Evolutionary conservation across 2,113 vertebrate species (phyloP).

Genomic region (Cettia cetti): DNA sequence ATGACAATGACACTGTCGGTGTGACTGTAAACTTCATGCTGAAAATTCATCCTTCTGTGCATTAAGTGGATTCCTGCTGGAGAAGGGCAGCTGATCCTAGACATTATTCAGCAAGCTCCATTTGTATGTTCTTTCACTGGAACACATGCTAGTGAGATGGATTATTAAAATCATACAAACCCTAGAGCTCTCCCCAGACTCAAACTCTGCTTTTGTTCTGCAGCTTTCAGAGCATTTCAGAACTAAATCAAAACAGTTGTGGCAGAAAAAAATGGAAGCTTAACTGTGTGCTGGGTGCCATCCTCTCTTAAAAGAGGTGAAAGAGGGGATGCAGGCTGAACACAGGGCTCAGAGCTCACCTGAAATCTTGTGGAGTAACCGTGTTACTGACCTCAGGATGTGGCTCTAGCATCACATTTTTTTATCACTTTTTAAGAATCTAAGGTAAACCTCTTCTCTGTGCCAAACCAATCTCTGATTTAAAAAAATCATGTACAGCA

Average conservation of each 20-base stretch:
- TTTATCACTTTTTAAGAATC: background rate
- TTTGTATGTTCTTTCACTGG: conserved; percentile 11
- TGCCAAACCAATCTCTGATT: background rate
- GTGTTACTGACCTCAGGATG: background rate
- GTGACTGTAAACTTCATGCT: conserved; percentile 15
- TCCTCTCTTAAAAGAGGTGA: background rate
- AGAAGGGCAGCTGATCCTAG: conserved; percentile 44
- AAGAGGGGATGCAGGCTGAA: background rate
- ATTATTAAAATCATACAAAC: conserved; percentile 43
- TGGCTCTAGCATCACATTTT: background rate
- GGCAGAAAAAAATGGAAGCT: background rate
- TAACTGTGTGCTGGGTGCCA: fast-evolving
- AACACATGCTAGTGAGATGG: conserved; percentile 2
- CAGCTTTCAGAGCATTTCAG: background rate
- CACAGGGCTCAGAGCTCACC: background rate
- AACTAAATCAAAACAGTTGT: background rate
- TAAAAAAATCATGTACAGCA: background rate
- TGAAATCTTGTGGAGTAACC: background rate
- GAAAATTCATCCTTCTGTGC: conserved; percentile 37
- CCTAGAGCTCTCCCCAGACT: background rate
- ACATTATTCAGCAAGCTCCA: conserved; percentile 22
- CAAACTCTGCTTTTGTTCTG: background rate
- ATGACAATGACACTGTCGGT: conserved; percentile 33
- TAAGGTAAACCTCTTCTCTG: background rate
- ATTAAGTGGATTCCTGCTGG: conserved; percentile 6